Evolutionary conservation across 2,113 vertebrate genomes (phyloP).

Genomic region (Manacus vitellinus): DNA sequence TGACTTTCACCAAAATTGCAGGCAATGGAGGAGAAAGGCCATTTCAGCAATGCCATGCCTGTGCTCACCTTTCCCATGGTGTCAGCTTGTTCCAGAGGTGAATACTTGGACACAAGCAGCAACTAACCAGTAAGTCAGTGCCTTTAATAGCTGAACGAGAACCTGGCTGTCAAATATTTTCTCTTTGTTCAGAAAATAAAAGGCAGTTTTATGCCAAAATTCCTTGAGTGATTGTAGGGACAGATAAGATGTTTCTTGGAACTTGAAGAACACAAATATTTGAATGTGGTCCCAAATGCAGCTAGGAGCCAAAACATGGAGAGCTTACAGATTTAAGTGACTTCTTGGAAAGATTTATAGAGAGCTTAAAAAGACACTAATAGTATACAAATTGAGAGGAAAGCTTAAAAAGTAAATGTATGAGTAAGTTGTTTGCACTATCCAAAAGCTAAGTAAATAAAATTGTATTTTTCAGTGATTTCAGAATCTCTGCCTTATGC

Average conservation of each 20-base stretch:
- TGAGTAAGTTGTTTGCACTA: background rate
- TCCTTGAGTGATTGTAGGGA: background rate
- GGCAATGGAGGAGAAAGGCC: background rate
- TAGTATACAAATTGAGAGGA: background rate
- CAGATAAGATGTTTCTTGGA: constrained; percentile 55
- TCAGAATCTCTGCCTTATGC: background rate
- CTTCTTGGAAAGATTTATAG: constrained; percentile 6
- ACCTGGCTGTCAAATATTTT: background rate
- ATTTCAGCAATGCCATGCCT: background rate
- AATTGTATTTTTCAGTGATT: background rate
- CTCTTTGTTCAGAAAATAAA: background rate
- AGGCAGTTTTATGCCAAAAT: background rate
- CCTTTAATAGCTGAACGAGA: background rate
- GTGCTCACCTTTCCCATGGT: accelerated
- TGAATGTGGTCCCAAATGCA: background rate
- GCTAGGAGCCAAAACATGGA: background rate
- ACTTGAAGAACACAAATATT: constrained; percentile 13
- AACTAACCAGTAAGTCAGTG: background rate
- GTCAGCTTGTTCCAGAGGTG: background rate
- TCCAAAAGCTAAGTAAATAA: background rate
- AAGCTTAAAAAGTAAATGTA: background rate
- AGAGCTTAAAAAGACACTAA: background rate
- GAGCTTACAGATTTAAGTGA: background rate
- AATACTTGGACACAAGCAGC: background rate
- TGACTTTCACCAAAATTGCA: background rate